Evolutionary conservation across 2,113 vertebrate species (phyloP).

Genomic region (Aleadryas rufinucha): DNA sequence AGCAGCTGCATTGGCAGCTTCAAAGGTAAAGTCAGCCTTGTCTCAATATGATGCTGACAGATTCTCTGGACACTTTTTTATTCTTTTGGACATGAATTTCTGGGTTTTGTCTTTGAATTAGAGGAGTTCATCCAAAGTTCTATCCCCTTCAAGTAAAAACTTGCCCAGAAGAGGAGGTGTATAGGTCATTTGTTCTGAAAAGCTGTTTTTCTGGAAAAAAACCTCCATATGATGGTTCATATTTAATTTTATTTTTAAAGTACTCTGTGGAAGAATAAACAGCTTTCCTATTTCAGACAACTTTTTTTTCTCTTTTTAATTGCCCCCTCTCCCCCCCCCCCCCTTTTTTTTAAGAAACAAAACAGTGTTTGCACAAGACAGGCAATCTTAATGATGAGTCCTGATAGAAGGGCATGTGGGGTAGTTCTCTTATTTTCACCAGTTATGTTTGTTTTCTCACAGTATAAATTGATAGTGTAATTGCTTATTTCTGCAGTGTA

Average conservation of each 20-base stretch:
- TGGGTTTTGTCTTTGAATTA: constrained; percentile 44
- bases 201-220: background rate
- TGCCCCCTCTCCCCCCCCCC: accelerated
- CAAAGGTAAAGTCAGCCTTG: constrained; percentile 4
- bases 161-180: background rate
- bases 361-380: background rate
- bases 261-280: background rate
- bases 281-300: background rate
- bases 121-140: background rate
- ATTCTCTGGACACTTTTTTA: background rate
- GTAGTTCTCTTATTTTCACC: background rate
- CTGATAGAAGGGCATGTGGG: background rate
- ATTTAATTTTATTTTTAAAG: background rate
- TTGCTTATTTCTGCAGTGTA: background rate
- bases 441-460: background rate
- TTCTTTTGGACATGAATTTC: background rate
- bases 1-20: constrained; percentile 29
- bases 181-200: background rate
- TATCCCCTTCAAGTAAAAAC: background rate
- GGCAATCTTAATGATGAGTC: background rate
- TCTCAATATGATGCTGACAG: constrained; percentile 7
- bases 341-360: background rate
- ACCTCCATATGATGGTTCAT: background rate
- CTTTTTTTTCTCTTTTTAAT: background rate
- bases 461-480: background rate